Percentiles rank a stretch among this genome's conserved stretches.
These are phyloP conservation scores for Bilobella aurantiaca DNA, from an alignment of 1,140 invertebrate species.

Conservation along the genomic window DNA sequence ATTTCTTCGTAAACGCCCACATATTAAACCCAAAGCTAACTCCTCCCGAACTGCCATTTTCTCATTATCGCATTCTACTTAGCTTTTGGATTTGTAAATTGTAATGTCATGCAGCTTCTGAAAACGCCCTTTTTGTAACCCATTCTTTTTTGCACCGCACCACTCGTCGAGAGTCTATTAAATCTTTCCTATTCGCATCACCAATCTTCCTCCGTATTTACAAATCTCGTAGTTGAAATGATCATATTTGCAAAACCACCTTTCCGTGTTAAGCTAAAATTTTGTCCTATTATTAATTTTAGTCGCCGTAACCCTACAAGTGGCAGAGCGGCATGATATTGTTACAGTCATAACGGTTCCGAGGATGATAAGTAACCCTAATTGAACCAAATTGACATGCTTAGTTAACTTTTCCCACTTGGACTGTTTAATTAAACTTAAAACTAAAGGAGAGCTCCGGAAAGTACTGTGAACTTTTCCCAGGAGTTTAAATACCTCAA, in stretches of 20 bases:
- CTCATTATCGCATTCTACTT: background rate
- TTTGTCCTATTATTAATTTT: too few relatives aligned
- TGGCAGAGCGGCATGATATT: too few relatives aligned
- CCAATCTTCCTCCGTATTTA: too few relatives aligned
- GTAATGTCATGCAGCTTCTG: slow-evolving; percentile 2
- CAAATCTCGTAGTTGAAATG: background rate
- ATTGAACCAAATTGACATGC: background rate
- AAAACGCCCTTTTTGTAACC: background rate
- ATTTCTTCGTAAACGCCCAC: background rate
- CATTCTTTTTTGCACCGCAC: background rate
- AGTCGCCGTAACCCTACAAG: too few relatives aligned
- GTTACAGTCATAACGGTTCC: too few relatives aligned
- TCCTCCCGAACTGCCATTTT: background rate
- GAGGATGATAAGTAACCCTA: too few relatives aligned
- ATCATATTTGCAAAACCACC: too few relatives aligned
- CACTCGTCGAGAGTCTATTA: background rate
- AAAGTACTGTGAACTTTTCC: background rate
- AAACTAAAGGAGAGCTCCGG: background rate
- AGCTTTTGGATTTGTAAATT: background rate
- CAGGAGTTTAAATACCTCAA: slow-evolving; percentile 1
- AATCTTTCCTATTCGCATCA: too few relatives aligned
- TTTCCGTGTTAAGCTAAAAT: too few relatives aligned
- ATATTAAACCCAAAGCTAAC: background rate
- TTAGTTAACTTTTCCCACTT: background rate
- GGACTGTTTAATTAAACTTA: background rate